Conservation (phyloP, 2,113 vertebrate species). For the Lutjanus erythropterus region DNA sequence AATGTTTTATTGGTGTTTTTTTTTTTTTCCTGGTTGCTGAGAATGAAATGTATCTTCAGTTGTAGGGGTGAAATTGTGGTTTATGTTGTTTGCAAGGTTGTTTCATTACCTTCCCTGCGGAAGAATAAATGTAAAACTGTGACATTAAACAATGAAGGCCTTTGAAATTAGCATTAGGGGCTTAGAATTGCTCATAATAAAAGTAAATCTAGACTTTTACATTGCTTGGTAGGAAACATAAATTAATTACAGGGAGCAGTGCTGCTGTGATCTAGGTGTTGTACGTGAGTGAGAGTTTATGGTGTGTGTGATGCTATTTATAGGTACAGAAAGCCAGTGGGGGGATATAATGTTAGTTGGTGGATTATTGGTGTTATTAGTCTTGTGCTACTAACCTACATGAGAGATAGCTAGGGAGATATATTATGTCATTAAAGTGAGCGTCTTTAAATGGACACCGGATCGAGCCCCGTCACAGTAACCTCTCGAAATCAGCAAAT, state of each 20-base stretch:
- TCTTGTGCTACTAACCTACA: slow-evolving; percentile 65
- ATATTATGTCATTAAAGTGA: slow-evolving; percentile 44
- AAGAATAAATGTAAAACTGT: slow-evolving; percentile 42
- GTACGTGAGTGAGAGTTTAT: slow-evolving; percentile 30
- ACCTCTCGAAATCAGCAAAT: slow-evolving; percentile 48
- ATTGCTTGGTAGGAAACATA: slow-evolving; percentile 5
- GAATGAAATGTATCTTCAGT: slow-evolving; percentile 24
- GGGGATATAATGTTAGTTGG: slow-evolving; percentile 45
- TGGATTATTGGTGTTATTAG: slow-evolving; percentile 69
- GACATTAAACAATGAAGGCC: slow-evolving; percentile 35
- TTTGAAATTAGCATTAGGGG: slow-evolving; percentile 41
- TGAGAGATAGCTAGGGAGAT: slow-evolving; percentile 18
- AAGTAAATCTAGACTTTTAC: slow-evolving; percentile 2
- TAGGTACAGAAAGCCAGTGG: slow-evolving; percentile 22
- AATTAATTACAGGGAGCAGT: slow-evolving; percentile 23
- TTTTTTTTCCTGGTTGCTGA: neutral
- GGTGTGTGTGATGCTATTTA: slow-evolving; percentile 54
- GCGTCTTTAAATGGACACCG: slow-evolving; percentile 41
- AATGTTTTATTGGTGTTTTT: slow-evolving; percentile 10
- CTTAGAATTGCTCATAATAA: slow-evolving; percentile 27
- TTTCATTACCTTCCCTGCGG: slow-evolving; percentile 49
- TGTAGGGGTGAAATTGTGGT: slow-evolving; percentile 36
- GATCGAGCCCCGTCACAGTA: slow-evolving; percentile 26
- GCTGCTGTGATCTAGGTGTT: slow-evolving; percentile 14
- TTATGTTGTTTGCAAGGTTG: slow-evolving; percentile 40